phyloP scores from a whole-genome alignment of 2,113 vertebrate species.

The Psittacus erithacus region DNA sequence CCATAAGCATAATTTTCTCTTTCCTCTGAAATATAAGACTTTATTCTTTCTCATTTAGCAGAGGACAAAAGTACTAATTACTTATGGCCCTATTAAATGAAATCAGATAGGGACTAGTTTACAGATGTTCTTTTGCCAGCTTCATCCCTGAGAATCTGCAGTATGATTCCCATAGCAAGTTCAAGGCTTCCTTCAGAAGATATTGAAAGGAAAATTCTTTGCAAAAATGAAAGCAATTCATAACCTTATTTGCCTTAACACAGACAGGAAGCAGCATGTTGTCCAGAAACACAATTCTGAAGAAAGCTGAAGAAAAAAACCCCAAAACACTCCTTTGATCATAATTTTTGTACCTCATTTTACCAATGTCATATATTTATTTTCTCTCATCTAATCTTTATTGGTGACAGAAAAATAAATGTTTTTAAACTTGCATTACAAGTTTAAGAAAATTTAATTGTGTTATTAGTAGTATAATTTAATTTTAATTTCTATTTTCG shows the following conservation, averaged over 20 bases:
- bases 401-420: neutral
- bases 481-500: neutral
- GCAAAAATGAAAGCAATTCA: neutral
- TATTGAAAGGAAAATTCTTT: neutral
- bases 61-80: neutral
- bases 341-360: neutral
- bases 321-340: neutral
- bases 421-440: neutral
- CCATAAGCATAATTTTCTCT: neutral
- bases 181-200: neutral
- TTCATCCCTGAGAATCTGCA: neutral
- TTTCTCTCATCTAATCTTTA: neutral
- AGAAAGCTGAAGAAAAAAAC: neutral
- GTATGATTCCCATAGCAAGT: neutral
- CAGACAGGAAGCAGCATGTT: neutral
- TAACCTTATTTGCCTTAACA: neutral
- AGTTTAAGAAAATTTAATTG: neutral
- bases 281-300: neutral
- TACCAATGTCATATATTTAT: neutral
- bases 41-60: neutral
- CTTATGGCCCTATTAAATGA: neutral
- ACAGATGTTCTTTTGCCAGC: neutral
- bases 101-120: neutral
- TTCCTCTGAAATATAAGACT: neutral
- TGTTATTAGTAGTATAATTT: neutral